Evolutionary conservation across 1,140 invertebrate genomes (phyloP), one percentile per base, ranked within the genome.

Genomic region (Oreohelix idahoensis): DNA sequence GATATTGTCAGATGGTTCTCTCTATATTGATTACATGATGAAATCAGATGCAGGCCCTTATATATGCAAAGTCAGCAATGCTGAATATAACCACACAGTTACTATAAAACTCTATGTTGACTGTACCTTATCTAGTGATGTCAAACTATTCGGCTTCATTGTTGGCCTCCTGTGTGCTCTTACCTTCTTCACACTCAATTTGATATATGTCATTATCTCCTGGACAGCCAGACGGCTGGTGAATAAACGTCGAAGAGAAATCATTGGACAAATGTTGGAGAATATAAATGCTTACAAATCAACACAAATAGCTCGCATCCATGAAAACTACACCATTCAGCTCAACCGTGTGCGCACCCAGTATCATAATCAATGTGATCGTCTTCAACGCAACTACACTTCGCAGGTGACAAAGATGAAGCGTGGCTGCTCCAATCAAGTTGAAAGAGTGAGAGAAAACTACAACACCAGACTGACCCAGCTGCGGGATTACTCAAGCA

Each of bases 371-470:
- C 97, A 98, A 89, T 93, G 98, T 81, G 96, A 97, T 13, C 82
- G 90, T 85, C 93, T 98, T 63, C 93, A 97, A 1, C 97, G 98
- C 88, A 98, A 98, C 92, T 98, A 98, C 89, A 95, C 96, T 26
- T 95, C 95, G 91, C 97, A 98, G 94, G 96, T 97, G 70, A 95
- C 96, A 89, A 95, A 96, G 86, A 97, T 98, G 84, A 96, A 96
- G 89, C 97, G 98, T 86, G 98, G 98, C 88, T 98, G 97, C 89
- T 95, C 95, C 23, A 96, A 96, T 89, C 97, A 98, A 93, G 95
- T 98, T 92, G 97, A 98, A 89, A 97, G 96, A 95, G 97, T 98
- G 83, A 95, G 97, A 89, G 96, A 96, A 88, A 98, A 96, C 90
- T 98, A 98, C 91, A 95, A 96, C 85, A 94, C 95, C 26, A 97